These are phyloP conservation scores for Platycercus adscitus DNA, from an alignment of 2,113 vertebrate species.

Conservation along the genomic window DNA sequence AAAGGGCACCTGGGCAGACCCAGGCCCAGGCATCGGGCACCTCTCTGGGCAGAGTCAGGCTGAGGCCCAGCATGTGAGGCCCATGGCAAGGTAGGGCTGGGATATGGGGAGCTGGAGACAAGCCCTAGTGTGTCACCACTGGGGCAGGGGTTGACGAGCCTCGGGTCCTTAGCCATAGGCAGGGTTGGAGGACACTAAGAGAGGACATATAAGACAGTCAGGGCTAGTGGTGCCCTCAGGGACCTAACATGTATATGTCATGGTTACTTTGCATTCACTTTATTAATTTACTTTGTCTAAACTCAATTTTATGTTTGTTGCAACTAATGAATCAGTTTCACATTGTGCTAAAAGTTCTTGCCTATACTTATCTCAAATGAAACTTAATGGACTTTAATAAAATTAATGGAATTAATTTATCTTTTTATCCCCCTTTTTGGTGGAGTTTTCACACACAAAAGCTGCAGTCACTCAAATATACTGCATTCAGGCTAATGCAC, in stretches of 20 bases:
- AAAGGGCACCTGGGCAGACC: rapidly evolving
- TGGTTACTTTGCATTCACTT: background rate
- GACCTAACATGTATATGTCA: background rate
- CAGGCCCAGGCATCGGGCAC: background rate
- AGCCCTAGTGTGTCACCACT: rapidly evolving
- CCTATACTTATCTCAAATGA: background rate
- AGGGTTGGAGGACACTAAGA: background rate
- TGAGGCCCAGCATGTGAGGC: background rate
- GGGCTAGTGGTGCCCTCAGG: background rate
- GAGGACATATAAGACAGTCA: background rate
- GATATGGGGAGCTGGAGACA: background rate
- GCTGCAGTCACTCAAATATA: background rate
- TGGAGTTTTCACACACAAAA: background rate
- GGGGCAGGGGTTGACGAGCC: background rate
- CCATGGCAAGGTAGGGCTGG: rapidly evolving
- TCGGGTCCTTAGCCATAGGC: background rate
- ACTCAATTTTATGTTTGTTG: background rate
- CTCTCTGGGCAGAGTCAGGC: rapidly evolving
- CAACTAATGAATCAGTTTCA: background rate
- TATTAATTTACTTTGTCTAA: background rate
- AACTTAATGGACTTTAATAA: background rate
- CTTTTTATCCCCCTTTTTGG: background rate
- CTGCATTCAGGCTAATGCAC: background rate
- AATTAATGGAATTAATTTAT: background rate
- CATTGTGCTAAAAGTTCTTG: background rate